phyloP scores from a whole-genome alignment of 2,113 vertebrate genomes.

The Ptilonorhynchus violaceus region DNA sequence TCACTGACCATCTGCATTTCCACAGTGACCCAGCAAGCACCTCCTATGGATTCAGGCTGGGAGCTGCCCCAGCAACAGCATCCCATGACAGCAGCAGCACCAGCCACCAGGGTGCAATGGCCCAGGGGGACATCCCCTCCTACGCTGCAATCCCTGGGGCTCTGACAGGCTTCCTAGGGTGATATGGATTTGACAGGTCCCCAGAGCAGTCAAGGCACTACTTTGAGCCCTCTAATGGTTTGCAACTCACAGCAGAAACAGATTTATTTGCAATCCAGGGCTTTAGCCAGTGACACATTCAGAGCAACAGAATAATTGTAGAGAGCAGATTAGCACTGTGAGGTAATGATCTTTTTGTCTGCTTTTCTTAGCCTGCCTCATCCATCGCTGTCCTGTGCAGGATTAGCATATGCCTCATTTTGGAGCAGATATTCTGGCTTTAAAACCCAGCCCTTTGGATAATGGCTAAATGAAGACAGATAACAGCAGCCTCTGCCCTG shows the following conservation, averaged over 20 bases:
- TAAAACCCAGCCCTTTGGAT: not conserved
- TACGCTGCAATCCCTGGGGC: not conserved
- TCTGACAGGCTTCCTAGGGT: not conserved
- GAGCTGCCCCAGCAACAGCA: not conserved
- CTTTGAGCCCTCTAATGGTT: not conserved
- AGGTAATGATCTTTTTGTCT: not conserved
- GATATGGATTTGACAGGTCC: not conserved
- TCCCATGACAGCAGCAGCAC: not conserved
- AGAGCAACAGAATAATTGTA: not conserved
- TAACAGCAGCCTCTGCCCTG: not conserved
- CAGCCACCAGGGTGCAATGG: rapidly evolving
- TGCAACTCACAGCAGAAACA: not conserved
- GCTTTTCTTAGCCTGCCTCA: conserved; percentile 25
- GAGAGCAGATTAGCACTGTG: not conserved
- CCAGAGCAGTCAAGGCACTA: not conserved
- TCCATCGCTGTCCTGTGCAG: not conserved
- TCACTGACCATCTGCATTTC: not conserved
- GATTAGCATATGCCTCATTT: conserved; percentile 9
- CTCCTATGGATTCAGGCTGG: not conserved
- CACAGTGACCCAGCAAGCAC: not conserved
- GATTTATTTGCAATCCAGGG: not conserved
- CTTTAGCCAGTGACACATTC: not conserved
- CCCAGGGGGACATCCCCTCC: not conserved
- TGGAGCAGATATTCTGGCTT: not conserved
- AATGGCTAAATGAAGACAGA: not conserved